Evolutionary conservation across 2,113 vertebrate species (phyloP).

Genomic region (Podarcis raffonei): DNA sequence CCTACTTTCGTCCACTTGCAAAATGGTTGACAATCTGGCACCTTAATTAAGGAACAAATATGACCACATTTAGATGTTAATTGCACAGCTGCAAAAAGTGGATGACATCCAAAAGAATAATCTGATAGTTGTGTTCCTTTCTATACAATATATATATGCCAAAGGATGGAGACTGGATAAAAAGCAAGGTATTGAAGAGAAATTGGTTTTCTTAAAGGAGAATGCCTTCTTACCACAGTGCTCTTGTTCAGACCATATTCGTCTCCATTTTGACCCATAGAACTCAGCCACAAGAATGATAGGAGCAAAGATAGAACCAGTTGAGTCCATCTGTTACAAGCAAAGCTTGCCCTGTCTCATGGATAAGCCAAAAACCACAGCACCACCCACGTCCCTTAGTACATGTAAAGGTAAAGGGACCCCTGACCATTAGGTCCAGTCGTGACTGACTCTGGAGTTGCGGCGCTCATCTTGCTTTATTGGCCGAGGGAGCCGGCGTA

Average conservation of each 20-base stretch:
- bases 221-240: not conserved
- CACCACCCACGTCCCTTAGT: not conserved
- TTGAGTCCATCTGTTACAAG: too few species aligned
- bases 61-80: slow-evolving; percentile 18
- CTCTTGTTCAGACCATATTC: too few species aligned
- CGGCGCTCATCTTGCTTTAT: too few species aligned
- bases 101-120: not conserved
- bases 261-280: too few species aligned
- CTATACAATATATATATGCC: not conserved
- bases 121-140: not conserved
- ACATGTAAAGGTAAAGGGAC: not conserved
- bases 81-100: slow-evolving; percentile 22
- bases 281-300: too few species aligned
- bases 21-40: slow-evolving; percentile 15
- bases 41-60: slow-evolving; percentile 24
- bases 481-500: too few species aligned
- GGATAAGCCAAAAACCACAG: too few species aligned
- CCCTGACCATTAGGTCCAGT: too few species aligned
- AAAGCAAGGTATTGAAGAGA: not conserved
- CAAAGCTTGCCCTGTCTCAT: too few species aligned
- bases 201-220: not conserved
- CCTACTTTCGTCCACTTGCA: not conserved
- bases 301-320: too few species aligned
- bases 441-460: too few species aligned
- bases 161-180: not conserved